These are phyloP conservation scores for Chouioia cunea DNA, from an alignment of 2,888 invertebrate genomes.

Conservation along the genomic window DNA sequence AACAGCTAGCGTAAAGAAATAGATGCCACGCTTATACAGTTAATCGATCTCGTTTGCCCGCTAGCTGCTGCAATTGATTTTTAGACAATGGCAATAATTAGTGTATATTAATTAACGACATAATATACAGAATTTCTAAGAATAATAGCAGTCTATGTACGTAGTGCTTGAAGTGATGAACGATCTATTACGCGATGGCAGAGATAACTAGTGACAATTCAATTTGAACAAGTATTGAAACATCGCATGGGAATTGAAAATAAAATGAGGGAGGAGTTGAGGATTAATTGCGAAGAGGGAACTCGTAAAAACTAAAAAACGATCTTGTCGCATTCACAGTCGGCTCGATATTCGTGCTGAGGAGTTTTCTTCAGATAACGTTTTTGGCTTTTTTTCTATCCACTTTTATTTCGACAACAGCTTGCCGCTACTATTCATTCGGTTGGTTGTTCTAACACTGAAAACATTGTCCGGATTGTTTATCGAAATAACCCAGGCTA, in stretches of 20 bases:
- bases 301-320: constrained; percentile 2
- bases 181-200: too few species aligned
- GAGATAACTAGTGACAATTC: too few species aligned
- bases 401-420: not conserved
- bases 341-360: constrained; percentile 1
- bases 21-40: too few species aligned
- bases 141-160: too few species aligned
- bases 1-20: too few species aligned
- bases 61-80: too few species aligned
- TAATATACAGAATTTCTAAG: too few species aligned
- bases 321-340: constrained; percentile 24
- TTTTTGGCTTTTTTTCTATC: constrained; percentile 12
- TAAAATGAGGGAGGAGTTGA: constrained; percentile 2
- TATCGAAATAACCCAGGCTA: constrained; percentile 53
- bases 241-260: not conserved
- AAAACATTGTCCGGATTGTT: constrained; percentile 50
- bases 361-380: constrained; percentile 17
- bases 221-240: too few species aligned
- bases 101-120: too few species aligned
- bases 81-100: too few species aligned
- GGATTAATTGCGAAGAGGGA: constrained; percentile 12
- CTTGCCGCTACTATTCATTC: constrained; percentile 21
- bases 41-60: too few species aligned
- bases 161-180: too few species aligned
- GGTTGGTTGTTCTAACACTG: constrained; percentile 48